Conservation (phyloP, 2,888 invertebrate species). For the Macrosoma leucophasiata region DNA sequence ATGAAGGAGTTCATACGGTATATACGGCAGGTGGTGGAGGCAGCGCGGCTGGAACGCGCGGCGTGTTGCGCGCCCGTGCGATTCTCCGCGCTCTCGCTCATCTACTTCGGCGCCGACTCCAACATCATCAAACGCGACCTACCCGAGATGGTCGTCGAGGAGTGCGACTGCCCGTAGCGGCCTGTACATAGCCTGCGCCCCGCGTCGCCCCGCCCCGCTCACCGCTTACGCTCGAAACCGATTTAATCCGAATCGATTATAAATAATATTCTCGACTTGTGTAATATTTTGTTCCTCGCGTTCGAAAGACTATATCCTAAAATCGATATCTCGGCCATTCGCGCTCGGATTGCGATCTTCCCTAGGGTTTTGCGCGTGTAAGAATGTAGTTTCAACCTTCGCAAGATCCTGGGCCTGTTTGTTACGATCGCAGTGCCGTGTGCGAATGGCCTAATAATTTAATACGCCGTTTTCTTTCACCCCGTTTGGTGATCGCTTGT, state of each 20-base stretch:
- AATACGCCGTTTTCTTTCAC: slow-evolving; percentile 75
- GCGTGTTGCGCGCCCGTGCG: slow-evolving; percentile 95
- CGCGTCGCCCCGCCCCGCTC: slow-evolving; percentile 30
- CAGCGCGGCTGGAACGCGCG: slow-evolving; percentile 90
- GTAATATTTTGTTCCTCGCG: slow-evolving; percentile 75
- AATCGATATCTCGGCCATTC: slow-evolving; percentile 35
- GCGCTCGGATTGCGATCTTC: slow-evolving; percentile 75
- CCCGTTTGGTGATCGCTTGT: slow-evolving; percentile 75
- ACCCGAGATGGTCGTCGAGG: slow-evolving; percentile 97
- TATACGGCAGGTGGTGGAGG: slow-evolving; percentile 87
- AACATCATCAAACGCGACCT: slow-evolving; percentile 95
- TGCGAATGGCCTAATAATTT: slow-evolving; percentile 60
- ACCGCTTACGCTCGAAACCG: slow-evolving; percentile 68
- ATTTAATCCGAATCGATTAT: slow-evolving; percentile 71
- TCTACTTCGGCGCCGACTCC: slow-evolving; percentile 92
- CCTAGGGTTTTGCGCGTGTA: too few species aligned
- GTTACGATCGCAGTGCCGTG: slow-evolving; percentile 38
- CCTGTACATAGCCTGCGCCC: slow-evolving; percentile 50
- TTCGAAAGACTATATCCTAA: slow-evolving; percentile 76
- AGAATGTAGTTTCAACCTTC: too few species aligned
- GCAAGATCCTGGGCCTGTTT: too few species aligned
- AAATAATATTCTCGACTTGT: slow-evolving; percentile 74
- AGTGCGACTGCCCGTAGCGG: slow-evolving; percentile 93
- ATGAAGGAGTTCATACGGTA: too few species aligned
- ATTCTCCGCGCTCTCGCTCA: slow-evolving; percentile 93